Percentiles rank a stretch among this genome's conserved stretches.
phyloP scores from a whole-genome alignment of 2,888 invertebrate genomes.

The Sepiola atlantica region DNA sequence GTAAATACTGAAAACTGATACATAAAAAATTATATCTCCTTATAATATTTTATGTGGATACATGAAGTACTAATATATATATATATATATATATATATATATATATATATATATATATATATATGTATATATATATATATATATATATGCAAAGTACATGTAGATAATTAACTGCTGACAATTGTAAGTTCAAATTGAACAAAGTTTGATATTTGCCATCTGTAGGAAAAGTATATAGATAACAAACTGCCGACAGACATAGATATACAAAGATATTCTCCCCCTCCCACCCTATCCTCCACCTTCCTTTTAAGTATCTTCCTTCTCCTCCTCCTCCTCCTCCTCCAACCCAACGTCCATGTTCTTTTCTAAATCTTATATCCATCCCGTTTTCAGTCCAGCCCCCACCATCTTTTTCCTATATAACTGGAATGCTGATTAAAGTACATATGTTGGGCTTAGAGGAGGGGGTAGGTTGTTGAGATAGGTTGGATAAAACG shows the following conservation, averaged over 20 bases:
- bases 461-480: neutral
- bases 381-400: neutral
- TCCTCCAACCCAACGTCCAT: neutral
- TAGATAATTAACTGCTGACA: neutral
- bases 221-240: neutral
- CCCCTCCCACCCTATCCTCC: neutral
- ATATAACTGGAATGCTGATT: neutral
- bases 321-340: neutral
- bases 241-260: neutral
- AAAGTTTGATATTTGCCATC: neutral
- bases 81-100: neutral
- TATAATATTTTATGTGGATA: no score
- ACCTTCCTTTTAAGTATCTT: neutral
- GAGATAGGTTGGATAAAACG: neutral
- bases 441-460: neutral
- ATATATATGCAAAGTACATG: neutral
- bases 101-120: neutral
- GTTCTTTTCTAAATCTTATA: neutral
- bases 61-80: neutral
- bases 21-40: no score
- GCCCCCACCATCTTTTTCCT: neutral
- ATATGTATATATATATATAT: neutral
- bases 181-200: neutral
- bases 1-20: no score
- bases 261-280: neutral